Evolutionary conservation across 2,888 invertebrate species (phyloP), one percentile per base, ranked within the genome.

Genomic region (Sphaerophoria rueppellii): DNA sequence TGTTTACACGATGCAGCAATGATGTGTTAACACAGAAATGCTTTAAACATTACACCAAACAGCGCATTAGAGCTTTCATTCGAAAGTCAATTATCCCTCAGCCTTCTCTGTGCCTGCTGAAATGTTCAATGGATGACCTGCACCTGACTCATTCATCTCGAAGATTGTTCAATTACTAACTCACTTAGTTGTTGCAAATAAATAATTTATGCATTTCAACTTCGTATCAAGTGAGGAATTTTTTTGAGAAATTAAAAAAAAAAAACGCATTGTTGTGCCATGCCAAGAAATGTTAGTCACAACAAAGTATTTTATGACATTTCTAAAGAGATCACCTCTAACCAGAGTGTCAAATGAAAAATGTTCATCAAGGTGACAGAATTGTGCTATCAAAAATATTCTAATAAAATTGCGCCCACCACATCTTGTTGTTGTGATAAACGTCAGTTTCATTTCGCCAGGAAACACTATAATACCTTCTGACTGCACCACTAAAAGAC

Each of bases 281-380:
- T n/a, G n/a, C 57, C 55, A 77, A 43, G 61, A 60, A 4, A 46
- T 48, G 67, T 60, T 34, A 48, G 57, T 37, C 43, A 46, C 48
- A 57, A 67, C 54, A 6, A 48, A 24, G 24, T 24, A 24, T 54
- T 73, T 61, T 35, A 69, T 61, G 48, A 24, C 46, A n/a, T 65
- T 57, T 75, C 43, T 58, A 6, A 9, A 9, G 16, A 57, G 58
- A 71, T 48, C 58, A 60, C 63, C 40, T 46, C 37, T 54, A 35
- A 57, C 14, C 48, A 16, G 48, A 43, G 40, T 77, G 73, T 82
- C 82, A 67, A 73, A 61, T 55, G 58, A 63, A 78, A 78, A 69
- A 69, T 48, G 50, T 67, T 69, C 71, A 82, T 67, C 60, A 48
- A 9, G 55, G 35, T 69, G 72, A 73, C 69, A 72, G 54, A 14